A percentile compares a stretch with the other conserved stretches of the same genome.
These are phyloP conservation scores for Automeris io DNA, from an alignment of 2,888 invertebrate genomes.

Conservation along the genomic window DNA sequence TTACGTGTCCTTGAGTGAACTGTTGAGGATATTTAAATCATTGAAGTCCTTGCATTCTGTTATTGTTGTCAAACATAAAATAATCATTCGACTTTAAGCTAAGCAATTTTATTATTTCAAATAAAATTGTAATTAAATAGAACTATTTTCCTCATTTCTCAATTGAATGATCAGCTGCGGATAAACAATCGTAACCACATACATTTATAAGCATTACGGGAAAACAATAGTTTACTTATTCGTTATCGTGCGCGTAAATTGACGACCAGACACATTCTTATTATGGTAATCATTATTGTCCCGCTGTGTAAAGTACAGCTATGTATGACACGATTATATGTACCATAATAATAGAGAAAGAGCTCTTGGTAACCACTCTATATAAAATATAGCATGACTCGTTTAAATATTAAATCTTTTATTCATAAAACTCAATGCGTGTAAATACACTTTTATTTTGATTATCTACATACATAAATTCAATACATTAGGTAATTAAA, in stretches of 20 bases:
- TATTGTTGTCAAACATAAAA: no score
- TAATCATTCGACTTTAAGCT: no score
- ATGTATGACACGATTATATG: slow-evolving; percentile 1
- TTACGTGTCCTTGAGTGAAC: no score
- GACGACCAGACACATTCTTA: slow-evolving; percentile 1
- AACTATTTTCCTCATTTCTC: background rate
- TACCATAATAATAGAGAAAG: background rate
- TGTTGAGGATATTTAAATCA: no score
- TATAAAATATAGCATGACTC: background rate
- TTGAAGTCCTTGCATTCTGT: no score
- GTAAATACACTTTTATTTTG: background rate
- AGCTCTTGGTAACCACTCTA: background rate
- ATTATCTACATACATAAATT: background rate
- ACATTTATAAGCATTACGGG: background rate
- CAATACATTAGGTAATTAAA: background rate
- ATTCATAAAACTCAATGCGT: background rate
- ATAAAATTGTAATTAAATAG: no score
- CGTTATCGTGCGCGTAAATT: background rate
- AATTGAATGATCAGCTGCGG: background rate
- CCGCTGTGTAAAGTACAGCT: background rate
- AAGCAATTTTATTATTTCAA: no score
- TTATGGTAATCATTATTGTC: slow-evolving; percentile 2
- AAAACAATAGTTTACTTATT: background rate
- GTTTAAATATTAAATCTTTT: background rate
- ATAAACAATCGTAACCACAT: background rate